Evolutionary conservation across 1,140 invertebrate species (phyloP), one percentile per base, ranked within the genome.

Genomic region (Probaryconus sp.): DNA sequence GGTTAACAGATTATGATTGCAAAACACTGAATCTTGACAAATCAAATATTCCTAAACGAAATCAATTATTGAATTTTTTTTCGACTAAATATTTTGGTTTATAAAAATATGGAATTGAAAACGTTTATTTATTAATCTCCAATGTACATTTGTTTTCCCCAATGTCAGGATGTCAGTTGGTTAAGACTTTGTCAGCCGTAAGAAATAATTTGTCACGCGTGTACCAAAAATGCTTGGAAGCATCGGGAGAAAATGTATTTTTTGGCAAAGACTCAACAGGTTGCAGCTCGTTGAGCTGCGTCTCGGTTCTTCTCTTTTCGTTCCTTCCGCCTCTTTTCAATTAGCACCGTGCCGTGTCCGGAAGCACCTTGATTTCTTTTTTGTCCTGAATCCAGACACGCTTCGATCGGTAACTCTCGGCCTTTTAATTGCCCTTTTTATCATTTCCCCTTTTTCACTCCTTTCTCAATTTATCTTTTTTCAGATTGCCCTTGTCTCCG

Each of bases 181-280:
- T 24, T 37, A 26, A 31, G 28, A 47, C 16, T 28, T 11, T 6
- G 17, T 45, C 28, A n/a, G 10, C 33, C 3, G 13, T 48, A 10
- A 1, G 3, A 11, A 42, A 45, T 17, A 21, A 33, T 9, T 45
- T 10, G 28, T 17, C 11, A 11, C n/a, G 21, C 14, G 42, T 4
- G 30, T 37, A 38, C 28, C 51, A 30, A 63, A 56, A 71, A 63
- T 47, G 47, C 42, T 71, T 58, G 40, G 28, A 26, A 31, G 21
- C 11, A 35, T 26, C 17, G 31, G 20, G 53, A 55, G 31, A 31
- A 58, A 73, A 45, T 20, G 11, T 55, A 69, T 55, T 63, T 71
- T 70, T 73, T 72, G 48, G 50, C 38, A 43, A 61, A 24, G 70
- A 81, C 76, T 85, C 83, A 85, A 85, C 83, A 85, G 83, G 83